Conservation (phyloP, 2,797 vertebrate genomes). For the Typhlichthys eigenmanni region DNA sequence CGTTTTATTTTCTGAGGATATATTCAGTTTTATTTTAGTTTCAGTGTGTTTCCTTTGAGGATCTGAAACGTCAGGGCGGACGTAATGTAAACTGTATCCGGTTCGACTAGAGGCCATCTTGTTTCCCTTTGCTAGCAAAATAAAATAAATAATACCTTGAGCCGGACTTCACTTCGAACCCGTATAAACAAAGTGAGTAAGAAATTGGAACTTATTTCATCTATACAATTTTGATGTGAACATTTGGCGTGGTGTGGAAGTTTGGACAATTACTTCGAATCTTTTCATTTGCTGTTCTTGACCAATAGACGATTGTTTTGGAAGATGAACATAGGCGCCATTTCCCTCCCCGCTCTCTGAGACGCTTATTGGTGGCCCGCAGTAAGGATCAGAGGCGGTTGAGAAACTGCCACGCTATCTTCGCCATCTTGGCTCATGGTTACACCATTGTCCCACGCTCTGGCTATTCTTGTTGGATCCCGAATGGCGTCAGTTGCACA, state of each 20-base stretch:
- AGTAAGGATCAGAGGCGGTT: conserved; percentile 73
- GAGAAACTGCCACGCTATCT: conserved; percentile 61
- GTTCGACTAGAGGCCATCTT: conserved; percentile 84
- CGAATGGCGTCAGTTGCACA: conserved; percentile 81
- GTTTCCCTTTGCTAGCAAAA: conserved; percentile 81
- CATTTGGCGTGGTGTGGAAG: conserved; percentile 27
- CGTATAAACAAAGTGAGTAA: conserved; percentile 78
- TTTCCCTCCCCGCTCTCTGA: conserved; percentile 85
- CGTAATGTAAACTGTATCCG: conserved; percentile 62
- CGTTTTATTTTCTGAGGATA: neutral
- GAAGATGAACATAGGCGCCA: conserved; percentile 86
- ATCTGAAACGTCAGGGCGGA: conserved; percentile 46
- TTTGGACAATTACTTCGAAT: conserved; percentile 45
- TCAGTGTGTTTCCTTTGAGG: no score
- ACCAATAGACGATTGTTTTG: conserved; percentile 87
- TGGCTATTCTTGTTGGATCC: conserved; percentile 51
- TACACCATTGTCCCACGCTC: rapidly evolving
- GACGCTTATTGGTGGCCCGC: conserved; percentile 87
- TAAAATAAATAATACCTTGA: conserved; percentile 83
- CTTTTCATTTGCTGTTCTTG: conserved; percentile 77
- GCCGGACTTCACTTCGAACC: conserved; percentile 75
- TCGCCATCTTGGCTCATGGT: conserved; percentile 76
- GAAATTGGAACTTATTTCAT: conserved; percentile 28
- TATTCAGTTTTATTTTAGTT: neutral
- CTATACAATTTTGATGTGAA: conserved; percentile 14